Percentiles rank a stretch among this genome's conserved stretches.
phyloP scores from a whole-genome alignment of 30 jellyfish, hydroid and myxozoan genomes.

The Turritopsis rubra region DNA sequence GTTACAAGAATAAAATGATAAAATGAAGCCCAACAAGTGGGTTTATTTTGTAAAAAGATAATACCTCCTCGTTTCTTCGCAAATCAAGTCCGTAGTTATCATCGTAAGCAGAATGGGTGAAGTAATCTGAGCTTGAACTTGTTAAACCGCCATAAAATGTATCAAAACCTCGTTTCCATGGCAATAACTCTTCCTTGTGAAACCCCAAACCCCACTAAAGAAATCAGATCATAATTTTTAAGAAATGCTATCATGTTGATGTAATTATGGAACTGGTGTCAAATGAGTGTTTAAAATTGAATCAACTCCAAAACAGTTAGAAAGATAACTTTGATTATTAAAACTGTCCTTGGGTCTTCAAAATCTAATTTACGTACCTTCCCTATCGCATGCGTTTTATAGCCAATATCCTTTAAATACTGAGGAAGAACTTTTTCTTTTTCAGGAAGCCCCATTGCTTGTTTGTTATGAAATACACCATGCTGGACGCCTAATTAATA shows the following conservation, averaged over 20 bases:
- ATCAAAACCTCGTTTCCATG: slow-evolving; percentile 97
- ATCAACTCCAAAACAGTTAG: too few relatives aligned
- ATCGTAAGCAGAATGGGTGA: slow-evolving; percentile 81
- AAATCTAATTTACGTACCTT: slow-evolving; percentile 42
- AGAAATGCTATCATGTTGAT: not conserved
- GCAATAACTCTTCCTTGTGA: slow-evolving; percentile 65
- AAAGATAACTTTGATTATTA: too few relatives aligned
- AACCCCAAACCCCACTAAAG: slow-evolving; percentile 98
- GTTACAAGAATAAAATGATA: not conserved
- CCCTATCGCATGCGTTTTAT: slow-evolving; percentile 87
- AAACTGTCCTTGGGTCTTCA: slow-evolving; percentile 2
- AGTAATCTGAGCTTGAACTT: slow-evolving; percentile 72
- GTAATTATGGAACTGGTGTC: too few relatives aligned
- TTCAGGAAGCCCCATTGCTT: slow-evolving; percentile 87
- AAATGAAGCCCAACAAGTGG: not conserved
- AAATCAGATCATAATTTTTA: not conserved
- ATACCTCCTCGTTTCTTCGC: slow-evolving; percentile 79
- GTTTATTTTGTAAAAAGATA: not conserved
- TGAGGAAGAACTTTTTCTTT: slow-evolving; percentile 85
- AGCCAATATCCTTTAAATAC: slow-evolving; percentile 83
- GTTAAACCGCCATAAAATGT: slow-evolving; percentile 90
- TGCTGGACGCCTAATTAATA: slow-evolving; percentile 73
- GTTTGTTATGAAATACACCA: slow-evolving; percentile 89
- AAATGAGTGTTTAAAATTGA: too few relatives aligned
- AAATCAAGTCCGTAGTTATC: slow-evolving; percentile 88